A percentile compares a stretch with the other conserved stretches of the same genome.
These are phyloP conservation scores for Bicyclus anynana DNA, from an alignment of 1,140 invertebrate genomes.

Conservation along the genomic window DNA sequence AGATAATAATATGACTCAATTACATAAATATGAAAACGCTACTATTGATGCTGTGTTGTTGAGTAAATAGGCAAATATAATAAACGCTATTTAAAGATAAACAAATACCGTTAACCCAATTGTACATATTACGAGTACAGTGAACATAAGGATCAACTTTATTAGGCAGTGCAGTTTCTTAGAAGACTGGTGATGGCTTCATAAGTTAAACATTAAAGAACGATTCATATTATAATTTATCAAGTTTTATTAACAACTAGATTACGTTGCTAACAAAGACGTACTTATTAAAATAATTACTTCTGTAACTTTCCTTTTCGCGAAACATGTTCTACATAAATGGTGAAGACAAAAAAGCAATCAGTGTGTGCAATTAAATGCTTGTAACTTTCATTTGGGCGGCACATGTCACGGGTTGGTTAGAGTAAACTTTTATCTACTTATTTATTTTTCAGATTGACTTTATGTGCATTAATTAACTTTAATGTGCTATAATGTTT, in stretches of 20 bases:
- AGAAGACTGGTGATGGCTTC: too few relatives aligned
- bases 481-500: background rate
- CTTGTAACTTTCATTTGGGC: slow-evolving; percentile 8
- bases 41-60: too few relatives aligned
- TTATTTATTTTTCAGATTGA: background rate
- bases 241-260: background rate
- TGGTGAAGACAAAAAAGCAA: slow-evolving; percentile 7
- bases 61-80: too few relatives aligned
- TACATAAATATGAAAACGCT: too few relatives aligned
- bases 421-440: slow-evolving; percentile 3
- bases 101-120: too few relatives aligned
- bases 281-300: background rate
- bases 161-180: too few relatives aligned
- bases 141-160: too few relatives aligned
- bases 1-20: too few relatives aligned
- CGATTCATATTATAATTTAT: too few relatives aligned
- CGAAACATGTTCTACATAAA: slow-evolving; percentile 1
- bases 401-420: slow-evolving; percentile 2
- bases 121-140: too few relatives aligned
- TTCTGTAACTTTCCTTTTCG: background rate
- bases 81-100: too few relatives aligned
- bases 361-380: background rate
- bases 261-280: background rate
- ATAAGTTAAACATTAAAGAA: too few relatives aligned
- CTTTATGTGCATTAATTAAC: background rate